Percentiles rank a stretch among this genome's conserved stretches.
phyloP scores from a whole-genome alignment of 2,113 vertebrate species.

The Cynopterus brachyotis region DNA sequence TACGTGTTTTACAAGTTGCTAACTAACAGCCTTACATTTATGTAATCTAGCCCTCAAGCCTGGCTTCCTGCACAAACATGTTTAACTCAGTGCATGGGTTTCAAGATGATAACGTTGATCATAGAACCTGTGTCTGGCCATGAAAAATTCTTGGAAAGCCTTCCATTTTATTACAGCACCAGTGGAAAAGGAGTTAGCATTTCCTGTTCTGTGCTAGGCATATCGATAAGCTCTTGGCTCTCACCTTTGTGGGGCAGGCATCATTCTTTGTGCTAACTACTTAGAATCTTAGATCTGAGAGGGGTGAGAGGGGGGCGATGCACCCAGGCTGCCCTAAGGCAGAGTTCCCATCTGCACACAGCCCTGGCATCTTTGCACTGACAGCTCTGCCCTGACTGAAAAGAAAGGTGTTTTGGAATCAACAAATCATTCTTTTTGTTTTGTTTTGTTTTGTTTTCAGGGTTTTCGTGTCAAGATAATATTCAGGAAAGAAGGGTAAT shows the following conservation, averaged over 20 bases:
- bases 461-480: not conserved
- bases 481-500: not conserved
- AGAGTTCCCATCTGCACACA: rapidly evolving
- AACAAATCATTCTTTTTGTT: not conserved
- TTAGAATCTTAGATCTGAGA: too few relatives aligned
- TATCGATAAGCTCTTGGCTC: not conserved
- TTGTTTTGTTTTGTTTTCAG: not conserved
- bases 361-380: rapidly evolving
- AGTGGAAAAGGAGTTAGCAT: rapidly evolving
- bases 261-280: too few relatives aligned
- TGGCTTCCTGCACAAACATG: not conserved
- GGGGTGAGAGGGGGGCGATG: rapidly evolving
- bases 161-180: rapidly evolving
- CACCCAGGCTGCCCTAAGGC: too few relatives aligned
- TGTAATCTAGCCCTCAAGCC: not conserved
- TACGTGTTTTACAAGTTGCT: not conserved
- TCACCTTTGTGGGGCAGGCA: not conserved
- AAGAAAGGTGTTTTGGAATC: rapidly evolving
- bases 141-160: not conserved
- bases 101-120: rapidly evolving
- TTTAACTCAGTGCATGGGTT: rapidly evolving
- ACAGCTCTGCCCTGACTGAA: not conserved
- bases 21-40: rapidly evolving
- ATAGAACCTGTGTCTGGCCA: not conserved
- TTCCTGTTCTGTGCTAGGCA: rapidly evolving